Evolutionary conservation across 37 sponge, comb jelly and placozoan genomes (phyloP).

Genomic region (Tethya wilhelma): DNA sequence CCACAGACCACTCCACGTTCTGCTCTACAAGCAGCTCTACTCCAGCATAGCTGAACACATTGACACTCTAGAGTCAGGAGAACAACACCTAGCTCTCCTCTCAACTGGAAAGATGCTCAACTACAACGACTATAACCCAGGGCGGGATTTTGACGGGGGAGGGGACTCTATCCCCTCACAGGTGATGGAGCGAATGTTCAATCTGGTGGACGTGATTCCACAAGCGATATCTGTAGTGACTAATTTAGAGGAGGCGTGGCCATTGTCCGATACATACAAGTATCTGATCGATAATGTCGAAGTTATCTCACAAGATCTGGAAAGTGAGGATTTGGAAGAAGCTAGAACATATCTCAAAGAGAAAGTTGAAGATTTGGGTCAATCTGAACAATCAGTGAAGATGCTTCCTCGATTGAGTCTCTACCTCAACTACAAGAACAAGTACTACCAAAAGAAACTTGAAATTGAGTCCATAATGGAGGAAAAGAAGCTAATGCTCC

Average conservation of each 20-base stretch:
- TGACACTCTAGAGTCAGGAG: background rate
- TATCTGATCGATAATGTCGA: background rate
- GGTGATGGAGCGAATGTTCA: slow-evolving; percentile 27
- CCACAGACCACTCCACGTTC: background rate
- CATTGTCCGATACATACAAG: background rate
- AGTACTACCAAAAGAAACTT: slow-evolving; percentile 13
- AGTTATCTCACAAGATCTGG: background rate
- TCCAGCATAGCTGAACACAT: background rate
- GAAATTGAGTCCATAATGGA: slow-evolving; percentile 3
- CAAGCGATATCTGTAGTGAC: background rate
- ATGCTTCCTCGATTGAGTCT: slow-evolving; percentile 22
- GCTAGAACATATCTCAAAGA: slow-evolving; percentile 11
- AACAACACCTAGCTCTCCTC: background rate
- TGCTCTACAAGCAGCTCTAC: slow-evolving; percentile 8
- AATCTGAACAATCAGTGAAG: too few relatives aligned
- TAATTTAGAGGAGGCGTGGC: background rate
- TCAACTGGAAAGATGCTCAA: slow-evolving; percentile 12
- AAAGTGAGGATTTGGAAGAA: background rate
- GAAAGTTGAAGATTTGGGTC: slow-evolving; percentile 3
- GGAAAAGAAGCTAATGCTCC: background rate
- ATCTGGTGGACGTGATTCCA: slow-evolving; percentile 30
- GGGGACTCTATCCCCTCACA: background rate
- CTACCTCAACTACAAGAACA: slow-evolving; percentile 42
- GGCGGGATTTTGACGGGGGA: slow-evolving; percentile 16
- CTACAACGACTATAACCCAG: slow-evolving; percentile 24